Evolutionary conservation across 2,888 invertebrate genomes (phyloP).

Genomic region (Loripinus fragilis): DNA sequence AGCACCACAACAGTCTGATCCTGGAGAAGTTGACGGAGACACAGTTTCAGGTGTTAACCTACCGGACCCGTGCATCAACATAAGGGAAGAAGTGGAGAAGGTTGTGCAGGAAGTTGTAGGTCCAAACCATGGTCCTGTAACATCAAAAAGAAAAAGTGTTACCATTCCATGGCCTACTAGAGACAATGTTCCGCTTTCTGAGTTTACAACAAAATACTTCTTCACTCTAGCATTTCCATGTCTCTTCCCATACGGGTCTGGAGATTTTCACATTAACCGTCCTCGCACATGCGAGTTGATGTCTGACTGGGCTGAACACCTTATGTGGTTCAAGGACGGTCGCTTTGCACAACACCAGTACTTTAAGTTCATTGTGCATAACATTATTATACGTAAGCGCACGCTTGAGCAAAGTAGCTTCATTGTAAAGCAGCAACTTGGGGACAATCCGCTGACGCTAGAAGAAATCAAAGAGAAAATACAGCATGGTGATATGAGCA

Average conservation of each 20-base stretch:
- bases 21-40: constrained; percentile 25
- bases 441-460: constrained; percentile 52
- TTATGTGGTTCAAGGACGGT: constrained; percentile 42
- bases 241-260: constrained; percentile 35
- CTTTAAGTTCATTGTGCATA: constrained; percentile 46
- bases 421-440: constrained; percentile 60
- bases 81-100: constrained; percentile 9
- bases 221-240: constrained; percentile 43
- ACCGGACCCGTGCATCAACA: constrained; percentile 17
- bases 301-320: constrained; percentile 36
- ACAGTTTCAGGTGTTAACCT: constrained; percentile 34
- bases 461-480: constrained; percentile 44
- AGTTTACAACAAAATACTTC: constrained; percentile 47
- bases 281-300: constrained; percentile 27
- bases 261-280: constrained; percentile 25
- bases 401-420: constrained; percentile 39
- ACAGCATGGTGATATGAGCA: constrained; percentile 40
- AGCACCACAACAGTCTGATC: constrained; percentile 33
- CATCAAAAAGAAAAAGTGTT: constrained; percentile 1
- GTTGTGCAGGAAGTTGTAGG: neutral
- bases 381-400: constrained; percentile 29
- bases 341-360: constrained; percentile 56
- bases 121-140: neutral
- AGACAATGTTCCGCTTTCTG: constrained; percentile 40
- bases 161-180: constrained; percentile 42